These are phyloP conservation scores for zebrafish (Danio rerio) DNA, from an alignment of 2,113 vertebrate species.

Conservation along the genomic window DNA sequence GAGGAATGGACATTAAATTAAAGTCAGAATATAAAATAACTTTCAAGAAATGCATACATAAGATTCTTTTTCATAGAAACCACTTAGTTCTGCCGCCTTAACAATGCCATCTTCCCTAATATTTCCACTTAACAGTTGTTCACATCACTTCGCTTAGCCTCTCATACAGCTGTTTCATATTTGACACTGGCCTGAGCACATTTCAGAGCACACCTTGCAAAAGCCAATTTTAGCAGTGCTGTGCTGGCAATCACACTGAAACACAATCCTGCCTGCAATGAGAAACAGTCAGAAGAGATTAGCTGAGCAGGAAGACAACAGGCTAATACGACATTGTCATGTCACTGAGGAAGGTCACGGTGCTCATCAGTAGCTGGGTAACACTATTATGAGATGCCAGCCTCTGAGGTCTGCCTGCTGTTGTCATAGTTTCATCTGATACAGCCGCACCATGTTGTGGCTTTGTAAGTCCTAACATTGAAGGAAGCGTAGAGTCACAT, in stretches of 20 bases:
- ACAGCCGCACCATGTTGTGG: neutral
- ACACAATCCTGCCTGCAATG: constrained; percentile 34
- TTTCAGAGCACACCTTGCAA: constrained; percentile 20
- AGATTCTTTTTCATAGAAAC: neutral
- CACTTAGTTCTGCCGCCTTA: neutral
- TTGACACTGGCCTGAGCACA: constrained; percentile 1
- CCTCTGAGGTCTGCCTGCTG: neutral
- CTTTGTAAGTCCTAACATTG: neutral
- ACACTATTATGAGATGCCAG: constrained; percentile 50
- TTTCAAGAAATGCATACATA: neutral
- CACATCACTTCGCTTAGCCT: constrained; percentile 6
- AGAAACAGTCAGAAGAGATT: constrained; percentile 55
- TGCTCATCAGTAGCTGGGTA: constrained; percentile 43
- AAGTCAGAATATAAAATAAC: neutral
- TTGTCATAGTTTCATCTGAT: constrained; percentile 18
- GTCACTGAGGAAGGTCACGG: constrained; percentile 50
- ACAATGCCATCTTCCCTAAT: neutral
- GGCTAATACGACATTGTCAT: constrained; percentile 55
- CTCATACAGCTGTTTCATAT: constrained; percentile 22
- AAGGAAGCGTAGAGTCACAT: neutral
- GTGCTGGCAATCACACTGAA: constrained; percentile 32
- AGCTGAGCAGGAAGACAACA: constrained; percentile 39
- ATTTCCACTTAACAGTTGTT: neutral
- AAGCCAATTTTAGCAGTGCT: constrained; percentile 42
- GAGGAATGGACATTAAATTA: neutral